These are phyloP conservation scores for Machaerirhynchus nigripectus DNA, from an alignment of 2,113 vertebrate species.

Conservation along the genomic window DNA sequence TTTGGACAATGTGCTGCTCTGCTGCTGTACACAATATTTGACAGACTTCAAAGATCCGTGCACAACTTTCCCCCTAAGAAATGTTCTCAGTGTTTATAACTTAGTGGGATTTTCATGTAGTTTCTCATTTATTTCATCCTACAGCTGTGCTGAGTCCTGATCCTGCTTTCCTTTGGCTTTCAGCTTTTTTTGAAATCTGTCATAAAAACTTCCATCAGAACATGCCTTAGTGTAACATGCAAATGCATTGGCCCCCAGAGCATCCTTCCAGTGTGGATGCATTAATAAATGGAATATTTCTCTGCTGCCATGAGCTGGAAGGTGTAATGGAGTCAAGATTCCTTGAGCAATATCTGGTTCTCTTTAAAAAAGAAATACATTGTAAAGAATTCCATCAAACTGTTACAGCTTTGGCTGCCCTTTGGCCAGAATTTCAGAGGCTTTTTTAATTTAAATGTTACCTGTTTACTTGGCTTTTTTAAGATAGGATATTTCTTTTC, in stretches of 20 bases:
- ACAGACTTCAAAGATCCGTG: neutral
- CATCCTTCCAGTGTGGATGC: neutral
- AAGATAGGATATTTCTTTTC: neutral
- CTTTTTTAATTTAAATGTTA: constrained; percentile 48
- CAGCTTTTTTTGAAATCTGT: constrained; percentile 26
- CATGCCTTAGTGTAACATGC: constrained; percentile 42
- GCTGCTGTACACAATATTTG: neutral
- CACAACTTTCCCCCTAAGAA: neutral
- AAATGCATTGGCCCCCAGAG: constrained; percentile 60
- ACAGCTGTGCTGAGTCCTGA: neutral
- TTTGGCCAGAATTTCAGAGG: constrained; percentile 2
- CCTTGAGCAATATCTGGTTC: constrained; percentile 25
- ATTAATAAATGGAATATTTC: constrained; percentile 58
- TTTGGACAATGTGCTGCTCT: neutral
- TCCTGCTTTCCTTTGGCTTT: constrained; percentile 44
- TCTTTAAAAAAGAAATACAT: constrained; percentile 54
- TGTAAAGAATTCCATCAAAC: constrained; percentile 60
- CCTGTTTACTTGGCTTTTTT: constrained; percentile 20
- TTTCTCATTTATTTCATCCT: constrained; percentile 48
- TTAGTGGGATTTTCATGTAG: neutral
- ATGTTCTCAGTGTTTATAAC: neutral
- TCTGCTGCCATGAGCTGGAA: constrained; percentile 31
- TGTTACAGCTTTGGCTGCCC: constrained; percentile 22
- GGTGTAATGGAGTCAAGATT: constrained; percentile 53
- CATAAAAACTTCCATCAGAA: constrained; percentile 60